Conservation (phyloP, 2,113 vertebrate genomes). For the Aegithalos caudatus region DNA sequence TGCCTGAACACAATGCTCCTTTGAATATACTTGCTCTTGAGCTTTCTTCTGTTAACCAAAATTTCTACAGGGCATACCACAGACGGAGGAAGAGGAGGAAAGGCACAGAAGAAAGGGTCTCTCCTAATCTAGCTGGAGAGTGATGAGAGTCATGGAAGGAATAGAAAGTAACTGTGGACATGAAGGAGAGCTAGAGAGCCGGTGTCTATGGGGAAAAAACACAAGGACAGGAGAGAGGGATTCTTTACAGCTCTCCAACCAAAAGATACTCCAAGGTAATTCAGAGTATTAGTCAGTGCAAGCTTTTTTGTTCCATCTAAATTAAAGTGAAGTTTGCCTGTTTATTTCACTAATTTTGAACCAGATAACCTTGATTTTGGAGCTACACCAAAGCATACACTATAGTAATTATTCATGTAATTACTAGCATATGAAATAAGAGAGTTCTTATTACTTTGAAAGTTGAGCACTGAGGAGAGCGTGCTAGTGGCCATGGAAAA, state of each 20-base stretch:
- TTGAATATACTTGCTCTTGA: not conserved
- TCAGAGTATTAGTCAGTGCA: not conserved
- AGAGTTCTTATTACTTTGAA: not conserved
- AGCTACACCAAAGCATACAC: not conserved
- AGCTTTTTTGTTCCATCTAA: not conserved
- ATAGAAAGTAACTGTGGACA: not conserved
- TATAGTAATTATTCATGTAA: not conserved
- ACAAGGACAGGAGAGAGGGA: not conserved
- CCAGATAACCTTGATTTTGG: not conserved
- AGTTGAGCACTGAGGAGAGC: not conserved
- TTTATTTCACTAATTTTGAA: not conserved
- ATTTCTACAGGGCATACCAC: not conserved
- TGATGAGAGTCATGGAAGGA: not conserved
- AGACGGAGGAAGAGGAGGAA: not conserved
- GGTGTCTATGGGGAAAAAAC: not conserved
- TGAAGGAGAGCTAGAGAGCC: not conserved
- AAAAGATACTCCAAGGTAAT: not conserved
- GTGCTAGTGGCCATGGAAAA: not conserved
- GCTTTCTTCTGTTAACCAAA: not conserved
- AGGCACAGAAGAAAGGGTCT: not conserved
- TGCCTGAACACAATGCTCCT: not conserved
- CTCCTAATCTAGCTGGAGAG: not conserved
- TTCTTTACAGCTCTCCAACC: not conserved
- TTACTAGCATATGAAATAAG: not conserved
- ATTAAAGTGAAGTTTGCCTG: not conserved